Evolutionary conservation across 2,888 invertebrate species (phyloP).

Genomic region (Plebejus argus): DNA sequence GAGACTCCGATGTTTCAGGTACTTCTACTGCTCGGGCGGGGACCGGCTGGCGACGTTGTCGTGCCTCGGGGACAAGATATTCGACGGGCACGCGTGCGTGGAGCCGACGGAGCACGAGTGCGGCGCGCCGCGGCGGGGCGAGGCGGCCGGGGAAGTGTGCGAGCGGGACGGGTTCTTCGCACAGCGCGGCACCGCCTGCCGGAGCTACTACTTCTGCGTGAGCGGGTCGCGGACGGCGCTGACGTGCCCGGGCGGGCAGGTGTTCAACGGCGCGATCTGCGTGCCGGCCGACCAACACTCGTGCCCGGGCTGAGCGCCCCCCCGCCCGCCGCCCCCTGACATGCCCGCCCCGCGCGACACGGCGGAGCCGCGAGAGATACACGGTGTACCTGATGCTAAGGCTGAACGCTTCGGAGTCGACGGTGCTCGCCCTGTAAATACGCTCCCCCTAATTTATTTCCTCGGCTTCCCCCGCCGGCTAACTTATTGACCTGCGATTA

Average conservation of each 20-base stretch:
- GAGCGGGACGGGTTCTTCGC: slow-evolving; percentile 79
- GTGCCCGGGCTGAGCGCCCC: slow-evolving; percentile 67
- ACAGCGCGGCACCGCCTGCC: slow-evolving; percentile 73
- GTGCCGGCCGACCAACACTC: slow-evolving; percentile 67
- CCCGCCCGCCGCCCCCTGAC: slow-evolving; percentile 28
- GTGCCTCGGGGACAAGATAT: slow-evolving; percentile 79
- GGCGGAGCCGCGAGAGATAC: slow-evolving; percentile 36
- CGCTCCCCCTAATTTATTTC: not conserved
- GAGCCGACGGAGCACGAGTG: slow-evolving; percentile 66
- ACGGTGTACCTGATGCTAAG: slow-evolving; percentile 63
- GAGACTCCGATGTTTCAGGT: slow-evolving; percentile 56
- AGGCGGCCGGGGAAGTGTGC: slow-evolving; percentile 58
- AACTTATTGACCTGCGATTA: not conserved
- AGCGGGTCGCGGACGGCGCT: slow-evolving; percentile 75
- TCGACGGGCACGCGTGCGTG: slow-evolving; percentile 81
- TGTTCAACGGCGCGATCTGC: slow-evolving; percentile 82
- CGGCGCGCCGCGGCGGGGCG: slow-evolving; percentile 56
- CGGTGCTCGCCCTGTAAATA: slow-evolving; percentile 7
- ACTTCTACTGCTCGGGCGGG: slow-evolving; percentile 81
- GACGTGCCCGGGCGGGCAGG: slow-evolving; percentile 66
- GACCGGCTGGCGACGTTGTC: slow-evolving; percentile 78
- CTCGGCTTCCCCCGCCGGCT: not conserved
- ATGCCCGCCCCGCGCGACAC: not conserved
- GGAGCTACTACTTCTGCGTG: slow-evolving; percentile 80
- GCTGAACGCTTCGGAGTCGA: slow-evolving; percentile 36